Conservation (phyloP, 2,888 invertebrate genomes). For the Athripsodes cinereus region DNA sequence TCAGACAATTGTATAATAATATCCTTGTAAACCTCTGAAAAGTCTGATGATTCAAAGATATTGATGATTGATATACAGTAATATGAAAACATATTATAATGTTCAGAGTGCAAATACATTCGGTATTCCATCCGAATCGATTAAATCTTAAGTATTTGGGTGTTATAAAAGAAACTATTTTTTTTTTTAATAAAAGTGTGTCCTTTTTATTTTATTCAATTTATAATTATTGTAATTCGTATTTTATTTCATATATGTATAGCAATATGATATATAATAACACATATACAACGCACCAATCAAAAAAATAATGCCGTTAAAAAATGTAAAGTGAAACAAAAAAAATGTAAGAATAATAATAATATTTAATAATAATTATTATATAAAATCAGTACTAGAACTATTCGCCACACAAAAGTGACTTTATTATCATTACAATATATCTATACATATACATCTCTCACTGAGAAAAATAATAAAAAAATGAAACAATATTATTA, state of each 20-base stretch:
- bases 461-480: slow-evolving; percentile 15
- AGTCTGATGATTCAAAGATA: too few species aligned
- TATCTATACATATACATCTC: slow-evolving; percentile 11
- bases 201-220: slow-evolving; percentile 27
- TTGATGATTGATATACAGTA: too few species aligned
- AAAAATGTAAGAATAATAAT: slow-evolving; percentile 11
- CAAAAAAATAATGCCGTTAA: slow-evolving; percentile 27
- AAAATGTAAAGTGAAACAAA: slow-evolving; percentile 22
- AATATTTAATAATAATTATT: neutral
- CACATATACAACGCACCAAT: slow-evolving; percentile 29
- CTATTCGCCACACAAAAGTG: slow-evolving; percentile 12
- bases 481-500: slow-evolving; percentile 12
- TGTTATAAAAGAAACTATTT: slow-evolving; percentile 16
- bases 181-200: slow-evolving; percentile 27
- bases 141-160: too few species aligned
- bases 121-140: too few species aligned
- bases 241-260: slow-evolving; percentile 28
- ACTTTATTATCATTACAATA: slow-evolving; percentile 12
- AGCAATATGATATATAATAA: slow-evolving; percentile 28
- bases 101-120: too few species aligned
- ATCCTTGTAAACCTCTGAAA: too few species aligned
- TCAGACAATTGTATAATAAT: too few species aligned
- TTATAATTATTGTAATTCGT: slow-evolving; percentile 29
- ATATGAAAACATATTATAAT: too few species aligned
- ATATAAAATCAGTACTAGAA: slow-evolving; percentile 22